Conservation (phyloP, 2,113 vertebrate species). For the Helogale parvula region DNA sequence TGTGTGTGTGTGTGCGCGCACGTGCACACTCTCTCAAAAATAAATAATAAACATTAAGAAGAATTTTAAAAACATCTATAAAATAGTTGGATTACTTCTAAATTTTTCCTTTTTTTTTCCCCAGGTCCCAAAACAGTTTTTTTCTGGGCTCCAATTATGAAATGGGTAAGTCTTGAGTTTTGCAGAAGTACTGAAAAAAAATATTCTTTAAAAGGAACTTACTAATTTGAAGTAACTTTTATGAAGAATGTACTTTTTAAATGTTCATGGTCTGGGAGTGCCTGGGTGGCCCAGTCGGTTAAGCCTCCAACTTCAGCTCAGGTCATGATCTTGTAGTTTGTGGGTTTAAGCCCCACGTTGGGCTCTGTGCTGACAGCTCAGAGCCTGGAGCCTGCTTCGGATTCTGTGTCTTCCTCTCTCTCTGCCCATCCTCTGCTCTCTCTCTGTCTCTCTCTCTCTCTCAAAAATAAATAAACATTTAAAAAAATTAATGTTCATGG, state of each 20-base stretch:
- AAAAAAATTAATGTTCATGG: background rate
- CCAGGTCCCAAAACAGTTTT: slow-evolving; percentile 98
- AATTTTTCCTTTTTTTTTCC: slow-evolving; percentile 48
- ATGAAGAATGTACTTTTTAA: slow-evolving; percentile 19
- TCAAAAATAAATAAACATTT: too few species aligned
- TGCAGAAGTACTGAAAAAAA: background rate
- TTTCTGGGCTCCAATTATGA: slow-evolving; percentile 99
- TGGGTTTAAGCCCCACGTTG: too few species aligned
- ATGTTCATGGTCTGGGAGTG: background rate
- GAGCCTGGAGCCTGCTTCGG: too few species aligned
- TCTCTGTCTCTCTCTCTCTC: too few species aligned
- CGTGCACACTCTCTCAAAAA: background rate
- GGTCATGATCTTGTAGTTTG: too few species aligned
- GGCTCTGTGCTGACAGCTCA: too few species aligned
- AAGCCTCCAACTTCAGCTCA: too few species aligned
- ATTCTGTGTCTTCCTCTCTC: too few species aligned
- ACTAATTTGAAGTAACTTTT: slow-evolving; percentile 49
- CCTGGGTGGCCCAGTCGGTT: too few species aligned
- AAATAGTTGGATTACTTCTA: slow-evolving; percentile 33
- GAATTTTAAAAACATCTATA: background rate
- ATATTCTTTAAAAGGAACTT: background rate
- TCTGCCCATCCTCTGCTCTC: too few species aligned
- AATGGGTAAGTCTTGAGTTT: slow-evolving; percentile 92
- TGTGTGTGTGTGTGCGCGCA: too few species aligned
- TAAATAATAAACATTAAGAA: background rate